Percentiles rank a stretch among this genome's conserved stretches.
Conservation (phyloP, 2,888 invertebrate genomes). For the Drosophila infuscata region DNA sequence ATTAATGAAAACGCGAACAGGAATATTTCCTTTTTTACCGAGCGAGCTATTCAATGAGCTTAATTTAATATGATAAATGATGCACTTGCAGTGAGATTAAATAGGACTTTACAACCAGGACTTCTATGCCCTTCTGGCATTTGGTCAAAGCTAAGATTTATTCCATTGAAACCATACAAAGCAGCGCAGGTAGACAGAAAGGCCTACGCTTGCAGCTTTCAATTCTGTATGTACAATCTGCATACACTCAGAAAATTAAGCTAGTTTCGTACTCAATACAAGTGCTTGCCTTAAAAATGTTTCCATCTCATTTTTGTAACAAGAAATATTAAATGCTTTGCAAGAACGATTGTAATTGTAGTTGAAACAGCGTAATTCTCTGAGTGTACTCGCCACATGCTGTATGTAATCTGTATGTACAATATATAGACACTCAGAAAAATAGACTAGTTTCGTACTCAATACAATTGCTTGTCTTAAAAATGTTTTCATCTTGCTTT, state of each 20-base stretch:
- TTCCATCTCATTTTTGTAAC: neutral
- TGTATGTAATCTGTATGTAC: no score
- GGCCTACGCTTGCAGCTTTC: neutral
- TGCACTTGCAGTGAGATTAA: neutral
- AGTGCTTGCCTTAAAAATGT: neutral
- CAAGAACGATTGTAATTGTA: neutral
- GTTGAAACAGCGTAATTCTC: neutral
- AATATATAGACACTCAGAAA: neutral
- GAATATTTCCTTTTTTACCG: neutral
- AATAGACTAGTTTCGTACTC: no score
- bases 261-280: neutral
- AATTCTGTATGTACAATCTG: neutral
- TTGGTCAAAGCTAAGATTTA: constrained; percentile 1
- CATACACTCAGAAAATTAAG: neutral
- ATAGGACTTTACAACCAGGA: neutral
- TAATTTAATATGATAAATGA: neutral
- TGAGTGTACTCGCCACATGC: no score
- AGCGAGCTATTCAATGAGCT: neutral
- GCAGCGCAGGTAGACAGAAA: neutral
- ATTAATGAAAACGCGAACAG: neutral
- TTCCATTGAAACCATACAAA: constrained; percentile 6
- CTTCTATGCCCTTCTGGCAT: neutral
- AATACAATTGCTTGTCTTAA: no score
- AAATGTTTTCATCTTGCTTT: no score
- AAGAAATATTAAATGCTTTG: neutral